These are phyloP conservation scores for Callocephalon fimbriatum DNA, from an alignment of 2,113 vertebrate species.

Conservation along the genomic window DNA sequence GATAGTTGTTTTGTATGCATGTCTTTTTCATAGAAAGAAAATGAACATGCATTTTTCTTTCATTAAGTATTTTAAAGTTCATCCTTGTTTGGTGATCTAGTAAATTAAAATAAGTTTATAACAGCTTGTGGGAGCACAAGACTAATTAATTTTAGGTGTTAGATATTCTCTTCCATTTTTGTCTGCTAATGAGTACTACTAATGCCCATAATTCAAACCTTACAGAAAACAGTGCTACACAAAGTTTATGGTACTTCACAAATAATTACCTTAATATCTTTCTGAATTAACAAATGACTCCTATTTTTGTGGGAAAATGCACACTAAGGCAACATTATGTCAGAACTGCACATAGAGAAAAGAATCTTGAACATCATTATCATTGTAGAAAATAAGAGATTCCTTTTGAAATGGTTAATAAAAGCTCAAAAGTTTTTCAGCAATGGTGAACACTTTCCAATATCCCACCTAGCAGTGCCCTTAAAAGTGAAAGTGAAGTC, in stretches of 20 bases:
- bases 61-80: constrained; percentile 38
- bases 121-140: constrained; percentile 1
- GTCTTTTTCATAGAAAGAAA: not conserved
- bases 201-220: not conserved
- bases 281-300: not conserved
- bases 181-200: not conserved
- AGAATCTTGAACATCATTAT: not conserved
- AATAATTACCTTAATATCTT: not conserved
- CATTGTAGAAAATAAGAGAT: not conserved
- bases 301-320: not conserved
- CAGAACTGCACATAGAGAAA: not conserved
- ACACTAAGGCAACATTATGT: not conserved
- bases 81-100: constrained; percentile 23
- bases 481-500: not conserved
- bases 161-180: not conserved
- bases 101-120: constrained; percentile 23
- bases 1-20: constrained; percentile 15
- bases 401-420: not conserved
- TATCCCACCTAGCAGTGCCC: not conserved
- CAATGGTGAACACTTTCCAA: not conserved
- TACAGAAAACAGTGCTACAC: not conserved
- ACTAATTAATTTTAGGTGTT: constrained; percentile 19
- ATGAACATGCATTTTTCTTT: constrained; percentile 40
- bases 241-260: not conserved
- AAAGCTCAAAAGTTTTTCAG: not conserved